Evolutionary conservation across 2,797 vertebrate species (phyloP).

Genomic region (Decapterus maruadsi): DNA sequence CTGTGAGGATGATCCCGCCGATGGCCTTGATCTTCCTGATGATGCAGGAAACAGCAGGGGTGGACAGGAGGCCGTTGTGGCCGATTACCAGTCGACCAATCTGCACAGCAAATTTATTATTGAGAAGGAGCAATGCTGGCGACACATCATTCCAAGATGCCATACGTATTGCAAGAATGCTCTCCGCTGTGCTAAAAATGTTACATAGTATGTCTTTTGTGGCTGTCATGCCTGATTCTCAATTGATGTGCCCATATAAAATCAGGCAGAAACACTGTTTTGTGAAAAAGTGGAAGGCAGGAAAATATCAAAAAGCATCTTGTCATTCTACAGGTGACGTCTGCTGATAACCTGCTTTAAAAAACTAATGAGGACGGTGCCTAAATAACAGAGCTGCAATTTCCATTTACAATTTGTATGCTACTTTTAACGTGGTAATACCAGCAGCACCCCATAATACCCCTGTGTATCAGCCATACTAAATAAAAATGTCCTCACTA

Average conservation of each 20-base stretch:
- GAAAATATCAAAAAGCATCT: conserved; percentile 3
- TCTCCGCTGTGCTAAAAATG: background rate
- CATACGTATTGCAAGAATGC: background rate
- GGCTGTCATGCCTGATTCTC: background rate
- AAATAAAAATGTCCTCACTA: conserved; percentile 76
- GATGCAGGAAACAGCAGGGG: conserved; percentile 97
- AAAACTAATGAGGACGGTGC: conserved; percentile 48
- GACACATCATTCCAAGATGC: background rate
- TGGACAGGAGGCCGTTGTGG: conserved; percentile 97
- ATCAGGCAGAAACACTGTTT: background rate
- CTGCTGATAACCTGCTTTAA: conserved; percentile 45
- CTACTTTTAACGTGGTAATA: conserved; percentile 69
- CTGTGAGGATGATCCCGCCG: conserved; percentile 97
- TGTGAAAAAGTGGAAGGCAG: background rate
- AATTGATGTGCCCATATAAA: background rate
- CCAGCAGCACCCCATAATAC: conserved; percentile 65
- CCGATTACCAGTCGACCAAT: conserved; percentile 97
- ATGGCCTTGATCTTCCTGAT: conserved; percentile 99
- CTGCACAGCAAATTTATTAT: conserved; percentile 76
- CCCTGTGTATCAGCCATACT: conserved; percentile 62
- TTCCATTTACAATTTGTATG: conserved; percentile 67
- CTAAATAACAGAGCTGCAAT: conserved; percentile 51
- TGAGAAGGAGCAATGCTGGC: background rate
- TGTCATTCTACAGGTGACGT: conserved; percentile 30
- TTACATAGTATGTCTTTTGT: background rate